A percentile compares a stretch with the other conserved stretches of the same genome.
Conservation (phyloP, 2,888 invertebrate genomes). For the Lottia scabra region DNA sequence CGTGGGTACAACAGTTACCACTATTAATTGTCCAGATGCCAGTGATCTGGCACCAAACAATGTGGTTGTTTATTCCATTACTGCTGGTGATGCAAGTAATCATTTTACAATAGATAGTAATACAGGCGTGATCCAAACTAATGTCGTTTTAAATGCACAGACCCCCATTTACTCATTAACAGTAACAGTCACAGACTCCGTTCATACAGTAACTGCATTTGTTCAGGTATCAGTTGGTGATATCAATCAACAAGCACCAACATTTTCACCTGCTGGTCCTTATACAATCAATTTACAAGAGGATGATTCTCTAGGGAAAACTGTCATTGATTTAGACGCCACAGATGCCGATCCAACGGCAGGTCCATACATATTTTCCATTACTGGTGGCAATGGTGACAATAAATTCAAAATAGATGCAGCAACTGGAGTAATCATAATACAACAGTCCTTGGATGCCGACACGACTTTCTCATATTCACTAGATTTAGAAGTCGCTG, state of each 20-base stretch:
- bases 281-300: slow-evolving; percentile 29
- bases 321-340: slow-evolving; percentile 41
- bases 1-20: slow-evolving; percentile 30
- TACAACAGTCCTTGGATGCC: slow-evolving; percentile 38
- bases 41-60: slow-evolving; percentile 36
- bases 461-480: slow-evolving; percentile 38
- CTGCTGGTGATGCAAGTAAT: slow-evolving; percentile 8
- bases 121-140: slow-evolving; percentile 24
- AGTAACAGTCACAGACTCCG: slow-evolving; percentile 85
- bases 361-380: slow-evolving; percentile 39
- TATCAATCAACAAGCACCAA: slow-evolving; percentile 43
- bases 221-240: slow-evolving; percentile 37
- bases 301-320: slow-evolving; percentile 31
- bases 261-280: slow-evolving; percentile 65
- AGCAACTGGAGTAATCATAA: slow-evolving; percentile 40
- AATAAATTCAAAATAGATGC: slow-evolving; percentile 43
- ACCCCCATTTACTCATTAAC: slow-evolving; percentile 17
- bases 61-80: slow-evolving; percentile 30
- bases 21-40: slow-evolving; percentile 32
- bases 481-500: slow-evolving; percentile 40
- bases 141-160: slow-evolving; percentile 30
- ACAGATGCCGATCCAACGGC: slow-evolving; percentile 44
- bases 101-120: slow-evolving; percentile 17
- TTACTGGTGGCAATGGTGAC: slow-evolving; percentile 42
- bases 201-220: slow-evolving; percentile 84